Evolutionary conservation across 2,797 vertebrate genomes (phyloP).

Genomic region (Valencia hispanica): DNA sequence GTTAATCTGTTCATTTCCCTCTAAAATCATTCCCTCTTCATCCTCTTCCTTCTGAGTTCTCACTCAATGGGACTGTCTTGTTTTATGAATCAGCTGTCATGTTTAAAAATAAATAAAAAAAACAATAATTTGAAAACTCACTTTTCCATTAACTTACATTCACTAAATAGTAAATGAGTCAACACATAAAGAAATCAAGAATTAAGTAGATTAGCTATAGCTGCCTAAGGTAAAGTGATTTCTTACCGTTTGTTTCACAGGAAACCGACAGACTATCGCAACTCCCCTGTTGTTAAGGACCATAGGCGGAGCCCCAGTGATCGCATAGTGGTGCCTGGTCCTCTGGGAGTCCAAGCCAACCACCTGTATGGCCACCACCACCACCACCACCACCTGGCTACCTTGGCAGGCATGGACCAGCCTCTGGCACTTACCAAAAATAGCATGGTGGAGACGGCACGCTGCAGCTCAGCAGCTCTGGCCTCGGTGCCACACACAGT

Average conservation of each 20-base stretch:
- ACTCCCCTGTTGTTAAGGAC: conserved; percentile 81
- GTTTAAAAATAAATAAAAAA: too few relatives aligned
- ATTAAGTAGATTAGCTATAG: neutral
- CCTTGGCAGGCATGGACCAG: conserved; percentile 91
- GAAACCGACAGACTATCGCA: conserved; percentile 93
- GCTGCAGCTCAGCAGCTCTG: conserved; percentile 64
- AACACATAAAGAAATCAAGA: too few relatives aligned
- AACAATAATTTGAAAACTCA: neutral
- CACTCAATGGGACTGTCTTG: neutral
- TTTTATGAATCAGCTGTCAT: neutral
- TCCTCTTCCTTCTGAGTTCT: neutral
- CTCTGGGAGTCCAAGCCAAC: conserved; percentile 85
- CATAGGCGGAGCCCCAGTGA: conserved; percentile 93
- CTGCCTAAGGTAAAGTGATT: neutral
- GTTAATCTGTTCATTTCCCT: conserved; percentile 24
- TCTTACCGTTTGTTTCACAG: conserved; percentile 63
- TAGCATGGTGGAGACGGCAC: conserved; percentile 85
- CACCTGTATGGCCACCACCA: conserved; percentile 84
- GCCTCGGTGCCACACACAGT: conserved; percentile 71
- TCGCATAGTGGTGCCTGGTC: conserved; percentile 82
- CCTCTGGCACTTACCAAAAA: conserved; percentile 97
- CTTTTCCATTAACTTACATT: neutral
- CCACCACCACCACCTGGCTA: conserved; percentile 82
- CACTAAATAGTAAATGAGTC: too few relatives aligned
- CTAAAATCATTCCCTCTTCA: neutral